Base-by-base conservation (phyloP, 2,888 invertebrate genomes). In the Mimachlamys varia region DNA sequence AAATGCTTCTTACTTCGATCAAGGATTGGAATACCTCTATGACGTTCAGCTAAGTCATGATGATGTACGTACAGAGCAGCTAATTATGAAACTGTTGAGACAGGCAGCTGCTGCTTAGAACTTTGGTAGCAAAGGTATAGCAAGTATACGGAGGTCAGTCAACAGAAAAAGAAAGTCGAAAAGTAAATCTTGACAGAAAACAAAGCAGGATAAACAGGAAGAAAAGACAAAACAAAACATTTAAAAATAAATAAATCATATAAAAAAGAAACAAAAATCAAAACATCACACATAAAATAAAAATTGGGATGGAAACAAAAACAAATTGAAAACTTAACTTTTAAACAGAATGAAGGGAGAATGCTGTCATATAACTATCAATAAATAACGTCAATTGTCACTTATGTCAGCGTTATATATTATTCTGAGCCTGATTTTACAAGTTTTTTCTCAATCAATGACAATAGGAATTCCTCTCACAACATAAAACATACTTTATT, bases 401-500 rank as follows among this genome's bases (percentile, higher is more conserved):
- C 27, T 76, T 27, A 27, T 76, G 58, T 58, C 58, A 58, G 76
- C 27, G 76, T 27, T 76, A 19, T 27, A 22, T 33, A 76, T 76
- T 58, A 58, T 58, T 19, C n/a, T 58, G 22, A 58, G 58, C 58
- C 58, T 19, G 58, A 58, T 44, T 5, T 44, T 44, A 44, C 44
- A 15, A 53, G 19, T 22, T 58, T 58, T 19, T 22, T 58, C 33
- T 76, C 33, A 7, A 76, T 76, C 76, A 76, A 76, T 76, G 27
- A 76, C 76, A 76, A 76, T 76, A 76, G 76, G 76, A 76, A 76
- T 76, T 76, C 76, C 7, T 76, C 76, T 76, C 76, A 76, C 76
- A 76, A 76, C 76, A 76, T 76, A 76, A 76, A 76, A 76, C 76
- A 76, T 76, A 76, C 76, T 76, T 76, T 76, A 76, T 76, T 76